Base-by-base conservation (phyloP, 2,888 invertebrate genomes). In the Lochmaea capreae region DNA sequence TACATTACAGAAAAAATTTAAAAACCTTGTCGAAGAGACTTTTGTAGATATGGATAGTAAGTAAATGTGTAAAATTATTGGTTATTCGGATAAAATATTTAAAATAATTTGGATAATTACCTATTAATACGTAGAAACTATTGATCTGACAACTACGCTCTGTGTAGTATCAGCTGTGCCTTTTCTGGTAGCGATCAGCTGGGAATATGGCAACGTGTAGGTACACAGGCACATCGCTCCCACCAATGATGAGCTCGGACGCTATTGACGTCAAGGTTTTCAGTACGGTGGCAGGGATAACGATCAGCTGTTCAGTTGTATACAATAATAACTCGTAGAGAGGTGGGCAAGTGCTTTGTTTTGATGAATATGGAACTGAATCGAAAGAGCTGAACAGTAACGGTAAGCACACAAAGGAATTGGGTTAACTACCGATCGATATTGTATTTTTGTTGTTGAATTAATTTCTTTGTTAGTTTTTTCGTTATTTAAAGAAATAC, bases 121-220 rank as follows among this genome's bases (percentile, higher is more conserved):
- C 49, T 49, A n/a, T 12, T 18, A 16, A 39, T 46, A 49, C 18
- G 14, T 8, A 76, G 67, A 67, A 42, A 63, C 61, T 65, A 67
- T 59, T 71, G 68, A 71, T 62, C 52, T 65, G 74, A 46, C 76
- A 74, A 76, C 72, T n/a, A 26, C 68, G 74, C 65, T n/a, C 26
- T 46, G 3, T 52, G 61, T 33, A 5, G 61, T 71, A 77, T 82
- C 84, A 83, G 83, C 82, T 83, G 84, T 77, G 65, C 72, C 54
- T 67, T 54, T 65, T 68, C 69, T 73, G 79, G 79, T 80, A 67
- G 78, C 77, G 79, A 84, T 84, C 84, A 84, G 83, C 84, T 84
- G 84, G 81, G 79, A 75, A 76, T 80, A 79, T 77, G 81, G 79
- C 79, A 77, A 77, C 76, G 77, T 75, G 76, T 72, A 76, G 77